Conservation (phyloP, 2,888 invertebrate genomes). For the Pseudanteris insignis region DNA sequence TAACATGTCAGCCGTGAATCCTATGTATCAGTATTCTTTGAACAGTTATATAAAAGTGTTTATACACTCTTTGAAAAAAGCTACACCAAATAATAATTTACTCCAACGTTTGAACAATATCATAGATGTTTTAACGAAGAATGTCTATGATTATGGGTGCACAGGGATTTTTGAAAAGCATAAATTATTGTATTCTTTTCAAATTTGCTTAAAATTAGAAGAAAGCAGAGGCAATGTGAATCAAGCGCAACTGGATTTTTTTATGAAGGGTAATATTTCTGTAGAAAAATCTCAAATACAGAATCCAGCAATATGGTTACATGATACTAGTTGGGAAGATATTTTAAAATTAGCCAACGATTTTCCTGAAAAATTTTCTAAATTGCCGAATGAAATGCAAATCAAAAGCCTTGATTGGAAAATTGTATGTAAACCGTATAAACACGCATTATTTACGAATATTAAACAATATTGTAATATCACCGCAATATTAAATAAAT, state of each 20-base stretch:
- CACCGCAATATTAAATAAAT: too few species aligned
- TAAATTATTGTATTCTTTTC: constrained; percentile 89
- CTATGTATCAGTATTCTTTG: constrained; percentile 93
- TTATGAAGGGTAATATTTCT: constrained; percentile 85
- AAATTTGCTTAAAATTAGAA: constrained; percentile 86
- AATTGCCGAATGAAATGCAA: constrained; percentile 70
- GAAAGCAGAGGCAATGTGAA: constrained; percentile 73
- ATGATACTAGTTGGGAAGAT: constrained; percentile 84
- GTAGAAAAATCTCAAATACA: constrained; percentile 76
- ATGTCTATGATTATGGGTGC: constrained; percentile 91
- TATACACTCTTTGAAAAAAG: constrained; percentile 80
- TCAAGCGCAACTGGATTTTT: constrained; percentile 85
- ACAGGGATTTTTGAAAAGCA: constrained; percentile 92
- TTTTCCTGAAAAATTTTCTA: constrained; percentile 74
- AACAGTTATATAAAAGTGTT: constrained; percentile 88
- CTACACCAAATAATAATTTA: constrained; percentile 83
- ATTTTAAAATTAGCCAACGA: constrained; percentile 76
- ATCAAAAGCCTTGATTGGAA: constrained; percentile 76
- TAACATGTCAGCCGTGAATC: constrained; percentile 87
- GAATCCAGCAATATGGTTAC: constrained; percentile 79
- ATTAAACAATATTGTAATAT: too few species aligned
- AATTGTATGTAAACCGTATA: constrained; percentile 67
- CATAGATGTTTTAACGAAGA: constrained; percentile 84
- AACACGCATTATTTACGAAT: too few species aligned
- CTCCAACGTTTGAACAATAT: constrained; percentile 80